Evolutionary conservation across 2,888 invertebrate species (phyloP), one percentile per base, ranked within the genome.

Genomic region (Drosophila paranaensis): DNA sequence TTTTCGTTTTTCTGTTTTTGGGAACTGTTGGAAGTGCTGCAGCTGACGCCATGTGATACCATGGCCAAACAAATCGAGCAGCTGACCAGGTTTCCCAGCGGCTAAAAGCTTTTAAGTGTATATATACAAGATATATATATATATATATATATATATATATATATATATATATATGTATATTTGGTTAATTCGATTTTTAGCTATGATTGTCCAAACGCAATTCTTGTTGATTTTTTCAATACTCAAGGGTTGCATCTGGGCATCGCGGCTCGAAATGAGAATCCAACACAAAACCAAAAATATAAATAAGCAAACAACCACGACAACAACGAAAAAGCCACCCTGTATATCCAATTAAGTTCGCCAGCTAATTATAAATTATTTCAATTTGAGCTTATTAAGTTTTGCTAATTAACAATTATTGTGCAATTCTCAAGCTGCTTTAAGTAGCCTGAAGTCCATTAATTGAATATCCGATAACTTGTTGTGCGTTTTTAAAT

Each of bases 121-220:
- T 16, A 25, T 2, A 30, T 10, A 53, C 45, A 20, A 33, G 30
- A 33, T 33, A 33, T 33, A 8, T 8, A 8, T 61, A 72, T 60
- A 69, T 20, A 20, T 20, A 20, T 20, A 71, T 60, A 71, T 77
- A 73, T 76, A 72, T 60, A 69, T 20, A 20, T 20, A 33, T 33
- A 33, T 33, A 8, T 8, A 8, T 61, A 72, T 60, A 69, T 20
- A 20, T 20, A 20, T 20, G 71, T 60, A 71, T 77, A 73, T 76
- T 88, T 89, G 86, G 88, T 88, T 77, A 85, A 87, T 91, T 92
- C 93, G 90, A 92, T 93, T 93, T 93, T 93, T 93, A 93, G 93
- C 93, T 93, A 92, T 93, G 93, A 93, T 93, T 93, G 93, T 93
- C 93, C 93, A 93, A 93, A 93, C 93, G 93, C 93, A 93, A 93